Evolutionary conservation across 2,888 invertebrate genomes (phyloP).

Genomic region (Catocala fraxini): DNA sequence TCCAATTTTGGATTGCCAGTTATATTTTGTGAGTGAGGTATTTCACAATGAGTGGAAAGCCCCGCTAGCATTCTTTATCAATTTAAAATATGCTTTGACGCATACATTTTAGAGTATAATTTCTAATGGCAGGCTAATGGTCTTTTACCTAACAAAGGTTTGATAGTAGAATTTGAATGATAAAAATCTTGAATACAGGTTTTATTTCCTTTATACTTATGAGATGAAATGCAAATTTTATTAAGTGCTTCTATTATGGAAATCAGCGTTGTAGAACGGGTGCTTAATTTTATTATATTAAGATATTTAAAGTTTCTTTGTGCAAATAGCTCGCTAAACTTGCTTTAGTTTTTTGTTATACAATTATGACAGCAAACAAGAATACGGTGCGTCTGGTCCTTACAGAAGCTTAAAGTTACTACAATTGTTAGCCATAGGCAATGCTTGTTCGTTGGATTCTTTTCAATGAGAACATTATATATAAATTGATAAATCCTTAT

Average conservation of each 20-base stretch:
- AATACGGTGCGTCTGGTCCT: too few species aligned
- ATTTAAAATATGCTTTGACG: slow-evolving; percentile 1
- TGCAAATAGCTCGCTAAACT: too few species aligned
- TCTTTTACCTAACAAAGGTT: slow-evolving; percentile 32
- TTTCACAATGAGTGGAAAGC: background rate
- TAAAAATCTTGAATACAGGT: slow-evolving; percentile 25
- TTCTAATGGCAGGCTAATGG: background rate
- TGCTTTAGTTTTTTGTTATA: too few species aligned
- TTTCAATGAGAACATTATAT: too few species aligned
- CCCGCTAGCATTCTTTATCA: background rate
- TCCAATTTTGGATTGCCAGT: slow-evolving; percentile 2
- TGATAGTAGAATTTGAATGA: slow-evolving; percentile 33
- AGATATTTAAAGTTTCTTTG: too few species aligned
- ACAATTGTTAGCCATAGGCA: too few species aligned
- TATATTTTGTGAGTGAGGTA: slow-evolving; percentile 4
- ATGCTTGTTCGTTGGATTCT: too few species aligned
- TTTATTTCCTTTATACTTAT: slow-evolving; percentile 31
- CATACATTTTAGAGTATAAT: background rate
- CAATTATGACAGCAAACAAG: too few species aligned
- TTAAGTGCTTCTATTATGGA: slow-evolving; percentile 3
- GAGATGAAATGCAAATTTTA: slow-evolving; percentile 2
- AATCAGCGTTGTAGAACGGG: slow-evolving; percentile 1
- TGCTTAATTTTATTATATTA: background rate
- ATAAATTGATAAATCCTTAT: too few species aligned
- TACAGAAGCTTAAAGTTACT: too few species aligned